phyloP scores from a whole-genome alignment of 2,797 vertebrate species.

The Steatocranus sp. region DNA sequence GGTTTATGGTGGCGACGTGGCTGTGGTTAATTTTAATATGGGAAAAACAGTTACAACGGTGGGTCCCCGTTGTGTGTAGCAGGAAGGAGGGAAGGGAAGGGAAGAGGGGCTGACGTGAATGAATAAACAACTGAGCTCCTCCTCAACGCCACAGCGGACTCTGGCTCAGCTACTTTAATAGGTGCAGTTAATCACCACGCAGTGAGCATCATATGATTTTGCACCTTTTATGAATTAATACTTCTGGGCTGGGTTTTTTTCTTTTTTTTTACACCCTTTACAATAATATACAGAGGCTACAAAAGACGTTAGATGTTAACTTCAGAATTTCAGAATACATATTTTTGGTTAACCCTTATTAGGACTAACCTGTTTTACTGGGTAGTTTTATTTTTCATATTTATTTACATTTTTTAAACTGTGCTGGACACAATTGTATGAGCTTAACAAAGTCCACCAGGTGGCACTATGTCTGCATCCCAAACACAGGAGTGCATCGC shows the following conservation, averaged over 20 bases:
- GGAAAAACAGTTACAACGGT: conserved; percentile 48
- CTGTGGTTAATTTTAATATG: conserved; percentile 51
- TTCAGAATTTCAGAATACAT: not conserved
- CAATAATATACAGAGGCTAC: not conserved
- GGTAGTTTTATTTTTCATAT: not conserved
- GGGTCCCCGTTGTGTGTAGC: conserved; percentile 72
- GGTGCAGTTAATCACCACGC: not conserved
- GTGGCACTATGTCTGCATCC: conserved; percentile 16
- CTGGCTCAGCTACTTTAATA: conserved; percentile 25
- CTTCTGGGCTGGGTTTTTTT: not conserved
- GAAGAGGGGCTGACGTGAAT: conserved; percentile 79
- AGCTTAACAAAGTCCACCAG: conserved; percentile 18
- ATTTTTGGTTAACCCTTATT: not conserved
- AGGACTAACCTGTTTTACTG: accelerated
- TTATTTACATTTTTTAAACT: not conserved
- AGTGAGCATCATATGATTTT: not conserved
- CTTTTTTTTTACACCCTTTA: not conserved
- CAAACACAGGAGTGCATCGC: not conserved
- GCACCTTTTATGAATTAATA: no score
- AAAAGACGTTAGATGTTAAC: no score
- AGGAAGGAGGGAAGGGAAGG: conserved; percentile 76
- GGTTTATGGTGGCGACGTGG: conserved; percentile 75
- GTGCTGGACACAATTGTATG: not conserved
- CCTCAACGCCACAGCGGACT: conserved; percentile 65
- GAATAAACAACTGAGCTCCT: conserved; percentile 79